phyloP scores from a whole-genome alignment of 2,888 invertebrate species.

The Heliconius ethilla region DNA sequence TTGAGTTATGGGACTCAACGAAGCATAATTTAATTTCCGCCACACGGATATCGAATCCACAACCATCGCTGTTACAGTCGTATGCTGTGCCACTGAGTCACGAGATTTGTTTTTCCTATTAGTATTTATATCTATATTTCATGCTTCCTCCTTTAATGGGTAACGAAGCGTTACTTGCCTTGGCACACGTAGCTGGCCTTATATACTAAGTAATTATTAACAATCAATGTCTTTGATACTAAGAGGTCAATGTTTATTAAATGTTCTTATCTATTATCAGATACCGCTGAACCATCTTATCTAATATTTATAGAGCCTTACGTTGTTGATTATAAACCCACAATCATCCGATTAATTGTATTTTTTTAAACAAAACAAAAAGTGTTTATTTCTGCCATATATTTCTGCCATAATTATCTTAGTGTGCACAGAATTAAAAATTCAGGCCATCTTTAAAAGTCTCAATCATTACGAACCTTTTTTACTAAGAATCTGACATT shows the following conservation, averaged over 20 bases:
- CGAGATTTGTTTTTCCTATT: constrained; percentile 4
- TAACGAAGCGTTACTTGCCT: constrained; percentile 25
- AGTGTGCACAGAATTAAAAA: too few relatives aligned
- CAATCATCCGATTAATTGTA: too few relatives aligned
- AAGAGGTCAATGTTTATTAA: constrained; percentile 7
- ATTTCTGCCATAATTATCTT: too few relatives aligned
- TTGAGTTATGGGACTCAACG: too few relatives aligned
- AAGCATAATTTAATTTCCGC: too few relatives aligned
- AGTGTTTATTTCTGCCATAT: too few relatives aligned
- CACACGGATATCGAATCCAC: too few relatives aligned
- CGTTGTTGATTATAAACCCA: not conserved
- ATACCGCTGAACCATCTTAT: not conserved
- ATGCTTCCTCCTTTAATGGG: constrained; percentile 13
- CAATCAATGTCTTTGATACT: constrained; percentile 2
- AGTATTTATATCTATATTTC: constrained; percentile 3
- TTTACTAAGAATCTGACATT: not conserved
- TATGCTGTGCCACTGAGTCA: too few relatives aligned
- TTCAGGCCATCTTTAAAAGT: too few relatives aligned
- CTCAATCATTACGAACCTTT: not conserved
- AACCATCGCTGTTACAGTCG: too few relatives aligned
- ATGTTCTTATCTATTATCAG: not conserved
- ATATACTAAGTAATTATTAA: not conserved
- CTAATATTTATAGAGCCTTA: not conserved
- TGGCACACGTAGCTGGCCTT: constrained; percentile 15
- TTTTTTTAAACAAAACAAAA: too few relatives aligned